phyloP scores from a whole-genome alignment of 2,113 vertebrate genomes.

The human (Homo sapiens) region DNA sequence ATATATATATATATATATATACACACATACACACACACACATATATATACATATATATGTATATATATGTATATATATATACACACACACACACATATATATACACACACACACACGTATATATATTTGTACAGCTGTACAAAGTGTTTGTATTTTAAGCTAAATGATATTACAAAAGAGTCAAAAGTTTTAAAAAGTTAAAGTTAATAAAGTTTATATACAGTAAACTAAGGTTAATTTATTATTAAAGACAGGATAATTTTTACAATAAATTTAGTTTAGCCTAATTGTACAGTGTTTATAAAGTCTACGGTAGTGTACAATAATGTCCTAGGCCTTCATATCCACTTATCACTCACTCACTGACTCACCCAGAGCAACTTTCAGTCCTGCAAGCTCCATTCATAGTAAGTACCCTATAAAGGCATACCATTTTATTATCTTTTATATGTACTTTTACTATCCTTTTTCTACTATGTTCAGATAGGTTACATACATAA shows the following conservation, averaged over 20 bases:
- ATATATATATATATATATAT: too few relatives aligned
- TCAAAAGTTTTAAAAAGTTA: background rate
- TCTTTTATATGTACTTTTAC: background rate
- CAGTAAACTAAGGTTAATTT: background rate
- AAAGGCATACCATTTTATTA: background rate
- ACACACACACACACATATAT: too few relatives aligned
- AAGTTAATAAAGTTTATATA: background rate
- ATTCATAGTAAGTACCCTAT: background rate
- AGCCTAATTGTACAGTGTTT: background rate
- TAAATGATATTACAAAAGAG: background rate
- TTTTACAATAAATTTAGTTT: background rate
- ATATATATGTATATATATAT: too few relatives aligned
- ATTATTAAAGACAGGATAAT: background rate
- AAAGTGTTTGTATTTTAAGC: background rate
- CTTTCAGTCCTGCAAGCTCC: background rate
- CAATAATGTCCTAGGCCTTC: background rate
- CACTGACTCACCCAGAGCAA: background rate
- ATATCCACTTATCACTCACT: background rate
- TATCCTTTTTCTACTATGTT: background rate
- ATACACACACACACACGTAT: too few relatives aligned
- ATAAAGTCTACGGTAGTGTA: background rate
- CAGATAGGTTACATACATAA: background rate
- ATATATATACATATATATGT: too few relatives aligned
- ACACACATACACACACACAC: too few relatives aligned
- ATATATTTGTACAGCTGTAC: background rate